Evolutionary conservation across 2,888 invertebrate species (phyloP).

Genomic region (Myathropa florea): DNA sequence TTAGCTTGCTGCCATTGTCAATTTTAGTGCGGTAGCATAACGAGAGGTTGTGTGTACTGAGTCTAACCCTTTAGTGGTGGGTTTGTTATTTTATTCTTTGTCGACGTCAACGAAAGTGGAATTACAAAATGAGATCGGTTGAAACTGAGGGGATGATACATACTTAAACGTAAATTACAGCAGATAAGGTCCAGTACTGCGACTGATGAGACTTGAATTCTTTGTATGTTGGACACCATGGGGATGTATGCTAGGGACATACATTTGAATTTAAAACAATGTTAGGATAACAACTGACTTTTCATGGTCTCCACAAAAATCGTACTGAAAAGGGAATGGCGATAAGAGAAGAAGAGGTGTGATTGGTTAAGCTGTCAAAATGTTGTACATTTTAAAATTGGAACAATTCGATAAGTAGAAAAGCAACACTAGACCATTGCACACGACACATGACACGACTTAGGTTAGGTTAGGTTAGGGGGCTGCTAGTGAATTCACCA

Average conservation of each 20-base stretch:
- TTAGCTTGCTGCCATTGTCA: constrained; percentile 66
- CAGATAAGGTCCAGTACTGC: constrained; percentile 30
- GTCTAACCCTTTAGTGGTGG: constrained; percentile 53
- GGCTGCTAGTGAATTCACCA: too few species aligned
- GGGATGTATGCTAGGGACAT: not conserved
- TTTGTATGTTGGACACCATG: not conserved
- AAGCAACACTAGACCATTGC: too few species aligned
- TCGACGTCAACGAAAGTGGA: constrained; percentile 16
- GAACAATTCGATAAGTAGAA: too few species aligned
- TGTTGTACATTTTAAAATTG: too few species aligned
- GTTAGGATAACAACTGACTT: not conserved
- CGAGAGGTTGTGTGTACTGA: constrained; percentile 51
- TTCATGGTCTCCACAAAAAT: not conserved
- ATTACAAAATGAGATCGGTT: constrained; percentile 33
- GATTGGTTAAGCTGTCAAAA: not conserved
- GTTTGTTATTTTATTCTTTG: constrained; percentile 51
- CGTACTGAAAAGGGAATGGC: not conserved
- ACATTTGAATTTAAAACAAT: not conserved
- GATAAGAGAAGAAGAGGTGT: not conserved
- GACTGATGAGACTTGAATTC: constrained; percentile 34
- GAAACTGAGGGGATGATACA: constrained; percentile 1
- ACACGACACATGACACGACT: too few species aligned
- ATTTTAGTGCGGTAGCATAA: constrained; percentile 58
- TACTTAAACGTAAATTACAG: constrained; percentile 45
- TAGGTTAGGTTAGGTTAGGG: too few species aligned